Evolutionary conservation across 2,888 invertebrate genomes (phyloP).

Genomic region (Eristalis pertinax): DNA sequence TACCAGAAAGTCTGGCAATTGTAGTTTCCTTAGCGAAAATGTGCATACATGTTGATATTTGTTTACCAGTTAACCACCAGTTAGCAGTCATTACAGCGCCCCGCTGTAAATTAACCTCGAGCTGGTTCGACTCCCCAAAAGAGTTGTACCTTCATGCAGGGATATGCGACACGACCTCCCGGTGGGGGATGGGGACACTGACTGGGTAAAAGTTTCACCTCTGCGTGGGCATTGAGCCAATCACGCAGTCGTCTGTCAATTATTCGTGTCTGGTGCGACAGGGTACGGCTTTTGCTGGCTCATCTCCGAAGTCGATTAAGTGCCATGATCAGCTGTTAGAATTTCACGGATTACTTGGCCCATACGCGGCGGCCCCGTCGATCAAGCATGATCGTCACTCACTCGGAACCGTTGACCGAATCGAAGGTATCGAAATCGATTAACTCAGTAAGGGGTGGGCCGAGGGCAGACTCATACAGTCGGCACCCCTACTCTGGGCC

Average conservation of each 20-base stretch:
- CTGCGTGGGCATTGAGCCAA: slow-evolving; percentile 38
- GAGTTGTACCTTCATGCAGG: not conserved
- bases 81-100: slow-evolving; percentile 33
- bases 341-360: slow-evolving; percentile 41
- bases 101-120: slow-evolving; percentile 61
- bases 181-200: slow-evolving; percentile 1
- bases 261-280: slow-evolving; percentile 32
- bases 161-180: slow-evolving; percentile 3
- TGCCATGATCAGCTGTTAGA: slow-evolving; percentile 57
- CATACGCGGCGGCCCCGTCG: slow-evolving; percentile 11
- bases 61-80: slow-evolving; percentile 66
- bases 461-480: not conserved
- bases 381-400: slow-evolving; percentile 70
- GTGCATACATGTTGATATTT: slow-evolving; percentile 73
- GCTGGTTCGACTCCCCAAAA: not conserved
- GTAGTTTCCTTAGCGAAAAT: slow-evolving; percentile 59
- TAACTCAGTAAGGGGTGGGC: slow-evolving; percentile 58
- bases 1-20: slow-evolving; percentile 51
- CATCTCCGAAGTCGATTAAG: slow-evolving; percentile 4
- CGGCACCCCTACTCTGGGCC: slow-evolving; percentile 3
- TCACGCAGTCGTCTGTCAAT: slow-evolving; percentile 30
- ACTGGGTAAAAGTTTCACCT: slow-evolving; percentile 20
- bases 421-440: slow-evolving; percentile 66
- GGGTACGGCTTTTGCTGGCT: not conserved
- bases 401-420: slow-evolving; percentile 65